Percentiles rank a stretch among this genome's conserved stretches.
Evolutionary conservation across 1,140 invertebrate genomes (phyloP).

Genomic region (Penaeus vannamei): DNA sequence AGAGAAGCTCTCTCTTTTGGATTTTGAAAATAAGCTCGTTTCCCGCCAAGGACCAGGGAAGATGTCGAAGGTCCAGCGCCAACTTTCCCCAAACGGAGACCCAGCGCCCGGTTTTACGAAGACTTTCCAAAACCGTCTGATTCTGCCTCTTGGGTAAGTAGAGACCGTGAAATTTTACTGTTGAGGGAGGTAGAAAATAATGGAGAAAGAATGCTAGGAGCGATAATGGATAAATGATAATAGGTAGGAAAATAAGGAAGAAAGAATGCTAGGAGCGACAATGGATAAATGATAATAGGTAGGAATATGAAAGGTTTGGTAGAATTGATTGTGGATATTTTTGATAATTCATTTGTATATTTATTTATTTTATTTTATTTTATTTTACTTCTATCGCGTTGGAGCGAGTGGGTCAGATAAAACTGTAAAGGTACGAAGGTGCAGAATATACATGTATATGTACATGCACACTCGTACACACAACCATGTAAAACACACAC

Average conservation of each 20-base stretch:
- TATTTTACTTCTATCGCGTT: neutral
- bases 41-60: neutral
- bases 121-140: slow-evolving; percentile 59
- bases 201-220: neutral
- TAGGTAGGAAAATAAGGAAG: neutral
- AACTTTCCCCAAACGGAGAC: slow-evolving; percentile 53
- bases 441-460: neutral
- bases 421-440: neutral
- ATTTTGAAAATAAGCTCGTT: too few relatives aligned
- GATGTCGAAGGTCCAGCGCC: slow-evolving; percentile 58
- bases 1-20: too few relatives aligned
- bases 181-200: neutral
- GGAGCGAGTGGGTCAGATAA: neutral
- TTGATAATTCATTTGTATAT: too few relatives aligned
- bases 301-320: too few relatives aligned
- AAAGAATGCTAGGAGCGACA: too few relatives aligned
- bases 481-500: neutral
- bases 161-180: neutral
- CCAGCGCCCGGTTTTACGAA: slow-evolving; percentile 49
- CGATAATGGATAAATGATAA: neutral
- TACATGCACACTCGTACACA: neutral
- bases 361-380: neutral
- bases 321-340: too few relatives aligned
- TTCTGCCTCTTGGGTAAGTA: slow-evolving; percentile 57
- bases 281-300: too few relatives aligned